phyloP scores from a whole-genome alignment of 1,140 invertebrate genomes.

The Trachymyrmex septentrionalis region DNA sequence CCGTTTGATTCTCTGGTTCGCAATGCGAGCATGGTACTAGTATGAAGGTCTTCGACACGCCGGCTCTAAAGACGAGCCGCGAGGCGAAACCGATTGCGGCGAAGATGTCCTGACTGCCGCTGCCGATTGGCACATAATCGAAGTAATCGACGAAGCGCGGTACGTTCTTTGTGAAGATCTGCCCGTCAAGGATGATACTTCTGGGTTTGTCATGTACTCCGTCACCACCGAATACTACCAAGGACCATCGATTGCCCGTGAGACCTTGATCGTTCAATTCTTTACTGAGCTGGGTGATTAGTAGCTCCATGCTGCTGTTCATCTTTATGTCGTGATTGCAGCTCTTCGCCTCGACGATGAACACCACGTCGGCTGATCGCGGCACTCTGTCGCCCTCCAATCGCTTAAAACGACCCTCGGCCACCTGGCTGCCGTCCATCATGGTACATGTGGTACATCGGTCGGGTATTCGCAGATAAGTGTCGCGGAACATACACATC shows the following conservation, averaged over 20 bases:
- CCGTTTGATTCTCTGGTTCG: constrained; percentile 89
- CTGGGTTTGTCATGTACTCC: constrained; percentile 91
- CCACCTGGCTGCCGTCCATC: constrained; percentile 89
- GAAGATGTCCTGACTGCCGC: constrained; percentile 91
- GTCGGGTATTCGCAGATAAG: constrained; percentile 92
- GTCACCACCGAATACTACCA: constrained; percentile 93
- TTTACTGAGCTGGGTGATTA: constrained; percentile 89
- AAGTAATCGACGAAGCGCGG: constrained; percentile 89
- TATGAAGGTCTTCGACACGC: constrained; percentile 94
- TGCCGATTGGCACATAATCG: constrained; percentile 88
- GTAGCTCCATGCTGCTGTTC: constrained; percentile 89
- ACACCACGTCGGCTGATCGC: constrained; percentile 93
- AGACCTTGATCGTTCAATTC: constrained; percentile 89
- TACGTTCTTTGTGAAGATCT: constrained; percentile 88
- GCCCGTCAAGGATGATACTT: constrained; percentile 89
- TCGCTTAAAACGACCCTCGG: constrained; percentile 90
- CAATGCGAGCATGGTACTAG: constrained; percentile 93
- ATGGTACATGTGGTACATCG: constrained; percentile 91
- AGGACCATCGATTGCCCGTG: constrained; percentile 91
- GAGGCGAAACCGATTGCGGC: constrained; percentile 92
- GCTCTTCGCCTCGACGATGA: constrained; percentile 94
- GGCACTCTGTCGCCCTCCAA: constrained; percentile 87
- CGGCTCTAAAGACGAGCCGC: constrained; percentile 92
- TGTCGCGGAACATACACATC: constrained; percentile 91
- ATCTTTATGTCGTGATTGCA: constrained; percentile 91